Evolutionary conservation across 30 jellyfish, hydroid and myxozoan species (phyloP).

Genomic region (Catostylus mosaicus): DNA sequence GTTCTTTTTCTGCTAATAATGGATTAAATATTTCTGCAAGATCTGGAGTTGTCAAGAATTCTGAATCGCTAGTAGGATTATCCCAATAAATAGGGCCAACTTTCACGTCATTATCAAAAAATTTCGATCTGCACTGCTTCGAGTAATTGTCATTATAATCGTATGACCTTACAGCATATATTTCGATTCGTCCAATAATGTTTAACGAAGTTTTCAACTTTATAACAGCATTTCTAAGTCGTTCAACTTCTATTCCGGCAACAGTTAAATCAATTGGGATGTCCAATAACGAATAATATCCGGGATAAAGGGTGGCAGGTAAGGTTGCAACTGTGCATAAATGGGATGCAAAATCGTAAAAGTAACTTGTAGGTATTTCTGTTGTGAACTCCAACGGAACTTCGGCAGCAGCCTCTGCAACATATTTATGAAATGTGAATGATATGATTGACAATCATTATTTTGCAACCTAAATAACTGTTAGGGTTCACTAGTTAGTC

Average conservation of each 20-base stretch:
- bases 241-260: constrained; percentile 23
- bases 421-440: no score
- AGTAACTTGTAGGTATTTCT: background rate
- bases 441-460: no score
- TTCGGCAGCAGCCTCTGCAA: background rate
- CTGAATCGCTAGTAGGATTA: background rate
- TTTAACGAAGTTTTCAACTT: background rate
- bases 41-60: constrained; percentile 17
- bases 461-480: no score
- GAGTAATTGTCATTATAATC: constrained; percentile 24
- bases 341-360: background rate
- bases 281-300: background rate
- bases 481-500: no score
- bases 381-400: background rate
- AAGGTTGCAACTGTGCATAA: background rate
- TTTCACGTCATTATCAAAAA: constrained; percentile 10
- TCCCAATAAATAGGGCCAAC: constrained; percentile 42
- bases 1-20: background rate
- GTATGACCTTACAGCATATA: constrained; percentile 25
- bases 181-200: background rate
- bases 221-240: background rate
- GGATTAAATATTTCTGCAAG: constrained; percentile 16
- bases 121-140: constrained; percentile 10
- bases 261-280: constrained; percentile 1
- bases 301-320: background rate